phyloP scores from a whole-genome alignment of 2,797 vertebrate genomes.

The Poeciliopsis turneri region DNA sequence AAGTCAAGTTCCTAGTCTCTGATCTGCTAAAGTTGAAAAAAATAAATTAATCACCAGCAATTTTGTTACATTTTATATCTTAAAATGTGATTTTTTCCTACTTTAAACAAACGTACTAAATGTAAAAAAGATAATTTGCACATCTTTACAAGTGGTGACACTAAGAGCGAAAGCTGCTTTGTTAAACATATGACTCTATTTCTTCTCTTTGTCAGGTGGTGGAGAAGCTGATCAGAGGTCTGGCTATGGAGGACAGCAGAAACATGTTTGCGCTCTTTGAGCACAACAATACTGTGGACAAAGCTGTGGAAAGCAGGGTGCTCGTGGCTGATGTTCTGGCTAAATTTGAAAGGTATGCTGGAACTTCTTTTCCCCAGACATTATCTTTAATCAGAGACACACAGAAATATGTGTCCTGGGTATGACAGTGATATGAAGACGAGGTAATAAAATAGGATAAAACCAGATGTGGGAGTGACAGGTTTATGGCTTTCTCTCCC shows the following conservation, averaged over 20 bases:
- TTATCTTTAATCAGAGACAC: not conserved
- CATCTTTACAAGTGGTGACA: not conserved
- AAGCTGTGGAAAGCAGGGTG: conserved; percentile 89
- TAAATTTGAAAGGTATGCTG: conserved; percentile 89
- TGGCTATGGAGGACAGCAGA: conserved; percentile 94
- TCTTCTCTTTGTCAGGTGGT: conserved; percentile 83
- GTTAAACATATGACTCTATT: not conserved
- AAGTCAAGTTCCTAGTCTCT: not conserved
- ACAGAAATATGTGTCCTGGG: conserved; percentile 3
- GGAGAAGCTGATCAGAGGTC: conserved; percentile 91
- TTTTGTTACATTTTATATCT: not conserved
- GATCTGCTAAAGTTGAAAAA: not conserved
- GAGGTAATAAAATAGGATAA: not conserved
- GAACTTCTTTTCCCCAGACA: not conserved
- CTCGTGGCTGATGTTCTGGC: conserved; percentile 92
- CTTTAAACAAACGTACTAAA: not conserved
- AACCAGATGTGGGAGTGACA: conserved; percentile 23
- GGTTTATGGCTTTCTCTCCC: conserved; percentile 26
- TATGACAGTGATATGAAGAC: conserved; percentile 2
- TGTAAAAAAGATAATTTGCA: not conserved
- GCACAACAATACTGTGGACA: conserved; percentile 83
- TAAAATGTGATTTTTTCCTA: not conserved
- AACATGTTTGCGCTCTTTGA: conserved; percentile 96
- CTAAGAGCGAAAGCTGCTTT: not conserved
- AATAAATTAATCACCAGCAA: not conserved